Conservation (phyloP, 2,888 invertebrate genomes). For the Perdita meconis region DNA sequence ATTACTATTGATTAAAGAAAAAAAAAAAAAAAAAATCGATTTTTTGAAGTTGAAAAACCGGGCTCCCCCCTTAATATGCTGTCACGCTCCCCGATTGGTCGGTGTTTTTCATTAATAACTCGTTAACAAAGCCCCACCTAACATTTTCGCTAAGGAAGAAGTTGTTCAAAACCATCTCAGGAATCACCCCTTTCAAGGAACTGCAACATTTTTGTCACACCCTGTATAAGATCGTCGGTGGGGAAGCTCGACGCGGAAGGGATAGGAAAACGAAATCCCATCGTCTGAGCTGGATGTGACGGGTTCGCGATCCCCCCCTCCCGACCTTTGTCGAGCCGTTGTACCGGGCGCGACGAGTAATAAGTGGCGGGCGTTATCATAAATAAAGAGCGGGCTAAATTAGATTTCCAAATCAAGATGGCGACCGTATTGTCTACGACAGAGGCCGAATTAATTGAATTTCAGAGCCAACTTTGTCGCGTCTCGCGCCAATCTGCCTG, state of each 20-base stretch:
- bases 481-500: conserved; percentile 64
- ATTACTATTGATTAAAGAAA: too few relatives aligned
- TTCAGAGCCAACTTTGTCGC: conserved; percentile 79
- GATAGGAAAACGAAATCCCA: conserved; percentile 5
- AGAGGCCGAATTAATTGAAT: conserved; percentile 81
- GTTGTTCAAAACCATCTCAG: too few relatives aligned
- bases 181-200: too few relatives aligned
- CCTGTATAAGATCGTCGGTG: neutral
- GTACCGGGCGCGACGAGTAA: conserved; percentile 69
- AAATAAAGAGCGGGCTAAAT: conserved; percentile 82
- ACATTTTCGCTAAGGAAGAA: too few relatives aligned
- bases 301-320: conserved; percentile 72
- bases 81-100: too few relatives aligned
- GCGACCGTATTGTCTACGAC: conserved; percentile 80
- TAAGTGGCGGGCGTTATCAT: conserved; percentile 80
- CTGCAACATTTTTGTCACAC: too few relatives aligned
- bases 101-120: too few relatives aligned
- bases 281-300: conserved; percentile 74
- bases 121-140: too few relatives aligned
- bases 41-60: too few relatives aligned
- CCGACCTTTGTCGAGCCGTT: conserved; percentile 76
- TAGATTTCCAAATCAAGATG: conserved; percentile 82
- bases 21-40: too few relatives aligned
- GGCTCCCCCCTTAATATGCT: too few relatives aligned
- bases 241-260: neutral